phyloP scores from a whole-genome alignment of 2,888 invertebrate species.

The Pocota personata region DNA sequence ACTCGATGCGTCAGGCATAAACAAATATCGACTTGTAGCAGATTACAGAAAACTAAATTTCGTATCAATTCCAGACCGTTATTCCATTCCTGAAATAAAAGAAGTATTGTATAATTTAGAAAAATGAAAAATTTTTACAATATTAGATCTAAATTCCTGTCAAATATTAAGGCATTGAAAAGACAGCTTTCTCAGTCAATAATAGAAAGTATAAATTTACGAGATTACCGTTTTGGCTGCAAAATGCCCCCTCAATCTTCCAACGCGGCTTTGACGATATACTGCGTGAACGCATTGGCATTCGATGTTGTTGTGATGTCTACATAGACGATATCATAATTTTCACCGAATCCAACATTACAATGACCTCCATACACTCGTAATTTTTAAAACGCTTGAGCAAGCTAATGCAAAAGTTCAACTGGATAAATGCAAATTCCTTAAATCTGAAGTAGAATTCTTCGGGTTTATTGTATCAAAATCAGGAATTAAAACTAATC shows the following conservation, averaged over 20 bases:
- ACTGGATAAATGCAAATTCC: not conserved
- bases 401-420: not conserved
- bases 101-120: not conserved
- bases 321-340: no score
- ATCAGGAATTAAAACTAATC: not conserved
- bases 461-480: not conserved
- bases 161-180: not conserved
- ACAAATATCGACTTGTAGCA: not conserved
- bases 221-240: not conserved
- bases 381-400: no score
- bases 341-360: no score
- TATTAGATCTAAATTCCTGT: not conserved
- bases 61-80: not conserved
- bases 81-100: not conserved
- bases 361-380: not conserved
- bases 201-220: no score
- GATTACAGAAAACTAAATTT: not conserved
- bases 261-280: not conserved
- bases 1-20: not conserved
- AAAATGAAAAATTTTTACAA: not conserved
- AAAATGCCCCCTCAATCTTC: conserved; percentile 17
- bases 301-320: no score
- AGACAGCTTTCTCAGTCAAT: no score
- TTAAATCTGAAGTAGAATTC: not conserved
- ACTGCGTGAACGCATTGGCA: not conserved